Base-by-base conservation (phyloP, 1,140 invertebrate genomes). In the Drosophila nigromelanica region DNA sequence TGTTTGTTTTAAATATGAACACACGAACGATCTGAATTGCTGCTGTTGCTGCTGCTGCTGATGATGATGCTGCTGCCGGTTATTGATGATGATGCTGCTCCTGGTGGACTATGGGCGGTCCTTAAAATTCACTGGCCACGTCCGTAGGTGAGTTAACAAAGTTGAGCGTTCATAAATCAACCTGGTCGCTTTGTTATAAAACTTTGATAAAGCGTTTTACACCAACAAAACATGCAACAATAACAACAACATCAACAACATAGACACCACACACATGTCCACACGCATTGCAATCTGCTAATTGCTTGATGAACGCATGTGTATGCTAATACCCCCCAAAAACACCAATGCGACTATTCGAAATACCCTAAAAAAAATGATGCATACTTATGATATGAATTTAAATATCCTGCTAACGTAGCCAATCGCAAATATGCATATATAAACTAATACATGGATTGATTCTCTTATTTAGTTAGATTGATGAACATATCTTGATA, bases 171-270 rank as follows among this genome's bases (percentile, higher is more conserved):
- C 83, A 89, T 89, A 89, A 89, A 89, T 89, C 83, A 89, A 89
- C 70, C 76, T 58, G 76, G 60, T 76, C 64, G 75, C 83, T 83
- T 87, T 87, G 83, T 87, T 87, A 89, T 82, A 87, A 89, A 87
- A 87, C 67, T 89, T 87, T 87, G 83, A 87, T 87, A 87, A 87
- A 89, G 83, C 79, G 83, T 83, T 89, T 87, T 87, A 74, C 81
- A 87, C 74, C 61, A 63, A 39, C 33, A 67, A 43, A 50, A 50
- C 24, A 11, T 5, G 21, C 37, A 64, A 27, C 4, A 6, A 27
- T 27, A 27, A 6, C 5, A 6, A 6, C 5, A 24, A 24, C 21
- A 24, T 2, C 21, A 24, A 54, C 42, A 40, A 35, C 18, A 76
- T 61, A 76, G 58, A 50, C 73, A 70, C 24, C 64, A 51, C 35